Percentiles rank a stretch among this genome's conserved stretches.
Evolutionary conservation across 2,888 invertebrate species (phyloP).

Genomic region (Lapara coniferarum): DNA sequence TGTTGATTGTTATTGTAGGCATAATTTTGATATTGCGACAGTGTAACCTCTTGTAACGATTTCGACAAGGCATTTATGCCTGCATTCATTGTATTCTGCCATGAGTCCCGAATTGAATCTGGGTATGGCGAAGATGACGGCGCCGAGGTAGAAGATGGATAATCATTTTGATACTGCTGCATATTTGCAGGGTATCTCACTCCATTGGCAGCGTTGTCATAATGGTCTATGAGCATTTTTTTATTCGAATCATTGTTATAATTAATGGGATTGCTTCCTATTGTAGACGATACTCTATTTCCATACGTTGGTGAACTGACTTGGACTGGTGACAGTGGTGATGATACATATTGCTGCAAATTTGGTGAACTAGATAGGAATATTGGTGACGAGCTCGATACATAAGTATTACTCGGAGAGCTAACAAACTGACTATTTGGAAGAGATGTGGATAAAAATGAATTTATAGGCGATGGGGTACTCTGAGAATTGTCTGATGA

Average conservation of each 20-base stretch:
- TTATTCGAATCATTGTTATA: constrained; percentile 62
- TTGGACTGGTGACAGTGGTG: constrained; percentile 67
- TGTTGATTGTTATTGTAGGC: constrained; percentile 56
- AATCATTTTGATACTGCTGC: constrained; percentile 68
- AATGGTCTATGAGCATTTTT: constrained; percentile 73
- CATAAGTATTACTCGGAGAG: constrained; percentile 65
- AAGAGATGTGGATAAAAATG: constrained; percentile 65
- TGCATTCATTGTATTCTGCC: constrained; percentile 62
- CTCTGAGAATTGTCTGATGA: constrained; percentile 61
- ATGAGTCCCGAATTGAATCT: constrained; percentile 59
- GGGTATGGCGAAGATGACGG: constrained; percentile 63
- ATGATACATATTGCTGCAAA: constrained; percentile 69
- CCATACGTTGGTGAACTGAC: constrained; percentile 64
- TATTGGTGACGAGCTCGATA: constrained; percentile 72
- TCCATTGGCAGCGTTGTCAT: constrained; percentile 72
- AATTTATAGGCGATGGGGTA: constrained; percentile 66
- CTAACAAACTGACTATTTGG: constrained; percentile 67
- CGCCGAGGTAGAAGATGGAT: constrained; percentile 59
- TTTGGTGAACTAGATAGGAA: constrained; percentile 71
- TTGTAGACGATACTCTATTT: constrained; percentile 60
- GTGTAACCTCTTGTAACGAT: constrained; percentile 61
- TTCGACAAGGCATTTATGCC: constrained; percentile 58
- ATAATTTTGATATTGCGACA: constrained; percentile 62
- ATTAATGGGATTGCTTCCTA: constrained; percentile 54
- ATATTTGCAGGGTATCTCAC: constrained; percentile 63